Percentiles rank a stretch among this genome's conserved stretches.
Evolutionary conservation across 2,797 vertebrate genomes (phyloP).

Genomic region (Tragopan temminckii): DNA sequence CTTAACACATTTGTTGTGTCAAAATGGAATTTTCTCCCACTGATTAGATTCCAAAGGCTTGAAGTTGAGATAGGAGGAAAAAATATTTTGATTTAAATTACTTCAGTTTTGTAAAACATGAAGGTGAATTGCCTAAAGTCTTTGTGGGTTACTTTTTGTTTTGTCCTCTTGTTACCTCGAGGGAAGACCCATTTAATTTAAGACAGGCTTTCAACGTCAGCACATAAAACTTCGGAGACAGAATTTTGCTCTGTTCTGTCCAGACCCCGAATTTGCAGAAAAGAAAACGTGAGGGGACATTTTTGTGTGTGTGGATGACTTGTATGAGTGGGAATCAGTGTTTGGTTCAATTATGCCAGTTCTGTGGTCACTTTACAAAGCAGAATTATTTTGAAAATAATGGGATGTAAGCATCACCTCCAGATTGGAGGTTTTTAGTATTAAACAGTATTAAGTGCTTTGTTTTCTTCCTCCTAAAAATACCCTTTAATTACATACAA

Average conservation of each 20-base stretch:
- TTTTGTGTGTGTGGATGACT: neutral
- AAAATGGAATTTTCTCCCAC: neutral
- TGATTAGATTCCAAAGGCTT: neutral
- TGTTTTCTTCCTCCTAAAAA: conserved; percentile 2
- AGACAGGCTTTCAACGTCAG: neutral
- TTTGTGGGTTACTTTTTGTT: neutral
- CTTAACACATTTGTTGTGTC: neutral
- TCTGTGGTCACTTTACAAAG: neutral
- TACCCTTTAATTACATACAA: neutral
- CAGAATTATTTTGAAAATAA: conserved; percentile 1
- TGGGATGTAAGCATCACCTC: neutral
- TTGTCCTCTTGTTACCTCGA: neutral
- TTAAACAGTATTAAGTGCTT: neutral
- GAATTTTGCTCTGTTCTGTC: neutral
- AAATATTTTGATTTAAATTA: neutral
- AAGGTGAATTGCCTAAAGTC: neutral
- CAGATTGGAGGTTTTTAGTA: neutral
- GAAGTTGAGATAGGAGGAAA: neutral
- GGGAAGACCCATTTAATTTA: neutral
- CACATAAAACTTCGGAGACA: neutral
- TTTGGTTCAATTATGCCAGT: neutral
- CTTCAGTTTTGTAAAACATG: neutral
- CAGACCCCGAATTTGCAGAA: neutral
- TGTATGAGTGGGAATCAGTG: neutral
- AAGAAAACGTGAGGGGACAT: neutral